These are phyloP conservation scores for Sebastes nivosus DNA, from an alignment of 2,797 vertebrate species.

Conservation along the genomic window DNA sequence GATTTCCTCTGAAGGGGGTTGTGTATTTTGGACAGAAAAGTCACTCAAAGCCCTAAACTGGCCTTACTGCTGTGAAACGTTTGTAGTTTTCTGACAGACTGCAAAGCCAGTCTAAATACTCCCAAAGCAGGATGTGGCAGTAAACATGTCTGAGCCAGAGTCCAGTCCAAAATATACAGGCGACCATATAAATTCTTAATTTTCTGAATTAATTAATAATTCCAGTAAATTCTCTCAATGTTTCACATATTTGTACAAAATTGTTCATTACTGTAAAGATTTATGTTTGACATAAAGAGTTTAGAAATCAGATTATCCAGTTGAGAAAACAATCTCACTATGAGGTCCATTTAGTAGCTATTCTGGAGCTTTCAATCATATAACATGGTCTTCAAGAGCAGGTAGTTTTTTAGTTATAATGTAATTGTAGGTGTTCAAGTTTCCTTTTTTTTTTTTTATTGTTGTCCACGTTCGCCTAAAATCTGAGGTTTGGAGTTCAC, in stretches of 20 bases:
- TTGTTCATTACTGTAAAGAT: neutral
- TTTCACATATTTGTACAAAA: neutral
- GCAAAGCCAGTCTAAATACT: conserved; percentile 34
- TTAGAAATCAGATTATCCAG: neutral
- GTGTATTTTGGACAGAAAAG: conserved; percentile 51
- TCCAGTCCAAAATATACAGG: conserved; percentile 10
- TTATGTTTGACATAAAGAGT: neutral
- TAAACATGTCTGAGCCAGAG: neutral
- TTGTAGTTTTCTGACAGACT: conserved; percentile 23
- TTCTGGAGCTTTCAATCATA: neutral
- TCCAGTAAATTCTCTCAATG: neutral
- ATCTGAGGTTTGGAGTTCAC: neutral
- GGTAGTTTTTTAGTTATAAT: neutral
- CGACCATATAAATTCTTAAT: neutral
- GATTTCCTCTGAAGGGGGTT: conserved; percentile 42
- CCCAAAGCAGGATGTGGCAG: conserved; percentile 33
- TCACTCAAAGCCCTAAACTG: neutral
- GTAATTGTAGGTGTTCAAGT: neutral
- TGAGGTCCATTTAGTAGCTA: neutral
- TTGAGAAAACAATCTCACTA: neutral
- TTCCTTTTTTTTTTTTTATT: neutral
- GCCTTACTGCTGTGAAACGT: conserved; percentile 11
- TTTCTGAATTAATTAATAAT: neutral
- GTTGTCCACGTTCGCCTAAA: neutral
- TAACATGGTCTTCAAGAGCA: neutral